Conservation (phyloP, 2,113 vertebrate genomes). For the Podarcis muralis region DNA sequence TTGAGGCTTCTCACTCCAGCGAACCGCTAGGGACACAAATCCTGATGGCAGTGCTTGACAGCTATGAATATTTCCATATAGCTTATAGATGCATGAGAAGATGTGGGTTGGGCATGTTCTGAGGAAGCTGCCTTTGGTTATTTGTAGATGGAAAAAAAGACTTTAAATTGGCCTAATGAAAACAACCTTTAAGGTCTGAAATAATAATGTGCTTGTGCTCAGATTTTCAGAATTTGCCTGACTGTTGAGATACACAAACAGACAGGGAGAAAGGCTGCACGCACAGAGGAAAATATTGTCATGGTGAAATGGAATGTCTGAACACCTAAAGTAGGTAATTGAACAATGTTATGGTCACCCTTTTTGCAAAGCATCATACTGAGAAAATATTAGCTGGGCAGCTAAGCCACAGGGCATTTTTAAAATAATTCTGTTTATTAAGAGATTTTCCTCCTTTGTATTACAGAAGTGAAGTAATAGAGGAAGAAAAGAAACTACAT, state of each 20-base stretch:
- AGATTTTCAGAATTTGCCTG: slow-evolving; percentile 30
- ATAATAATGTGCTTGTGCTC: neutral
- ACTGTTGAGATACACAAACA: neutral
- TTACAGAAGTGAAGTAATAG: neutral
- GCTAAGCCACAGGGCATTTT: slow-evolving; percentile 1
- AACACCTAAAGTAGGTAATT: slow-evolving; percentile 7
- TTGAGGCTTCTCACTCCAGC: no score
- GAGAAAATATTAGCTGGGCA: slow-evolving; percentile 48
- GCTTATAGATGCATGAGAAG: neutral
- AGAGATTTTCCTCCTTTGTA: slow-evolving; percentile 7
- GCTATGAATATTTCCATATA: neutral
- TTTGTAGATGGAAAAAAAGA: neutral
- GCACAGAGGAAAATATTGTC: neutral
- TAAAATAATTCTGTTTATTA: slow-evolving; percentile 6
- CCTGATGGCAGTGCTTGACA: neutral
- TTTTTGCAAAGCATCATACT: slow-evolving; percentile 24
- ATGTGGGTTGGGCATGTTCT: neutral
- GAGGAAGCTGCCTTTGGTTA: neutral
- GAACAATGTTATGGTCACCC: neutral
- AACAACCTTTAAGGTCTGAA: slow-evolving; percentile 9
- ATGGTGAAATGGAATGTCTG: slow-evolving; percentile 14
- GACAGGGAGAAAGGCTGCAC: neutral
- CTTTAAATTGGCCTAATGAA: slow-evolving; percentile 7
- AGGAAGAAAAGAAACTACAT: slow-evolving; percentile 2
- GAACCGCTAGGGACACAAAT: neutral